Evolutionary conservation across 2,888 invertebrate genomes (phyloP), one percentile per base, ranked within the genome.

Genomic region (Eretmocerus hayati): DNA sequence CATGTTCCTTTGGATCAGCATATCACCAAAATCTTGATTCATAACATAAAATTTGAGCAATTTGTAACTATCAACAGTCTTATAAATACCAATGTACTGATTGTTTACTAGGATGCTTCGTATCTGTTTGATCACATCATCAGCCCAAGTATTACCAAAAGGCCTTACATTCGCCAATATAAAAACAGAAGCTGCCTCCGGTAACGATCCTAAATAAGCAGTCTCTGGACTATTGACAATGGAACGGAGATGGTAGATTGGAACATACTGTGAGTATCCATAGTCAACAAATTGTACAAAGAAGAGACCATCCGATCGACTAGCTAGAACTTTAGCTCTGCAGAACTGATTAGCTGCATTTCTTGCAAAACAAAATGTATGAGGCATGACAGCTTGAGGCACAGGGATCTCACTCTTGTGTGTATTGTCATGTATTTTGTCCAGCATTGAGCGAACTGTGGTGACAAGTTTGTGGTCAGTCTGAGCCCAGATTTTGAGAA

Each of bases 401-500:
- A 22, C 11, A 9, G 38, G 5, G 6, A 33, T n/a, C 16, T 40
- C 44, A 11, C 3, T 11, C 6, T 22, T 19, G 3, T 16, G 20
- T 16, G 16, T 35, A n/a, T 45, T 37, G 4, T 47, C 42, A 18
- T 50, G 32, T 15, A 35, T 42, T n/a, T 47, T 26, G 16, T 42
- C 42, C 2, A 54, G 35, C 18, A 46, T 15, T 4, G 23, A 3
- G 1, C 5, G 32, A 11, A 54, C 35, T 5, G 42, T 20, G 4
- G 70, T 85, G 85, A 32, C 83, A 84, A 73, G 79, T 22, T 5
- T 48, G n/a, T 50, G 32, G 61, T 82, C 81, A 1, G 76, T 72
- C 69, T 87, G 87, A 22, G 85, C 87, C 75, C 81, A 84, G 63
- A 88, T 74, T 73, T 80, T 83, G 51, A 88, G 70, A 63, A 83